Base-by-base conservation (phyloP, 2,797 vertebrate genomes). In the Carcharodon carcharias region DNA sequence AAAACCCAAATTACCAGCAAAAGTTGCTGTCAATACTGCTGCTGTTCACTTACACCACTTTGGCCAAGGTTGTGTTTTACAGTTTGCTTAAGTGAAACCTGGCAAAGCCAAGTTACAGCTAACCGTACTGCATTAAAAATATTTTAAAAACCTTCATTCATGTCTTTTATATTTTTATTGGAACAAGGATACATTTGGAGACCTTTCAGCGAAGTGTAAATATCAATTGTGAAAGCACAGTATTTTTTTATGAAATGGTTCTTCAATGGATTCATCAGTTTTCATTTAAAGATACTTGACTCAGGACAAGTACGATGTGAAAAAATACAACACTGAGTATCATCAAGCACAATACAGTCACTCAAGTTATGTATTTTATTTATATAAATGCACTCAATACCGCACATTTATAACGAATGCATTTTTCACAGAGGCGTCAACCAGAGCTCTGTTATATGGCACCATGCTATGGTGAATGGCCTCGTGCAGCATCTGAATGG, bases 21-120 rank as follows among this genome's bases (percentile, higher is more conserved):
- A 95, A 45, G n/a, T 31, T 56, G 23, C 69, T 77, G 69, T 95
- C 94, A 95, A 95, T 95, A n/a, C 69, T 28, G 31, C 50, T 56
- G 67, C 40, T 95, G 94, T 95, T 95, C 65, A 54, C 26, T 73
- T 95, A 71, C 94, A 50, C 45, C 94, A 73, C 65, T 95, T 95
- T 95, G 94, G 94, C 67, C 16, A 56, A 95, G 50, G 54, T 16
- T 56, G 28, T 21, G 50, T 58, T 71, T 54, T 56, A 95, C 28
- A 95, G 94, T 95, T 95, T 95, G 94, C 69, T 95, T 58, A 95
- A 95, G 94, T 95, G 28, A 95, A 77, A 95, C 94, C 71, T 95
- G 94, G 94, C 94, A 95, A 58, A 77, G 65, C 7, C 50, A 77
- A 77, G 69, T 56, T 77, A 95, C 94, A 73, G 65, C 67, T 85